Base-by-base conservation (phyloP, 2,888 invertebrate genomes). In the Melanostoma mellinum region DNA sequence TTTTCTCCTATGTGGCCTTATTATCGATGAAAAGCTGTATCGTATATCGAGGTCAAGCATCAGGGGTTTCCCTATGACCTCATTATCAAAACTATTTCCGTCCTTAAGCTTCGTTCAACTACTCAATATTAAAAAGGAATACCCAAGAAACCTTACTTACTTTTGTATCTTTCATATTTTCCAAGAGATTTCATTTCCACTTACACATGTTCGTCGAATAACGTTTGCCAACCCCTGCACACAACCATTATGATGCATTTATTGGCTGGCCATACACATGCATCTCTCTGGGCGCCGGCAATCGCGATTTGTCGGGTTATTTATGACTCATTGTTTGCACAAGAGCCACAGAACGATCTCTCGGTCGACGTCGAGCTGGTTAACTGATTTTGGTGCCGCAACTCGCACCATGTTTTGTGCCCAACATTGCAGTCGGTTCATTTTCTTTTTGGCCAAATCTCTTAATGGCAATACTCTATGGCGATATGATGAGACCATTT, bases 251-350 rank as follows among this genome's bases (percentile, higher is more conserved):
- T 58, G 65, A 58, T 63, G 52, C 84, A 84, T 71, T 84, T 79
- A 84, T 75, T 84, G 65, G 69, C 50, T 38, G 48, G 58, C 10
- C 46, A 60, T 73, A 60, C 65, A 61, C 79, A 79, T 79, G 74
- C 65, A 84, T 79, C 68, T 84, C 84, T 84, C 55, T 84, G 78
- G 84, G 84, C 79, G 84, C 84, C 84, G 79, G 84, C 79, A 75
- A 84, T 84, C 84, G 84, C 84, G 78, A 84, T 84, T 84, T 84
- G 84, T 74, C 60, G 71, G 84, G 84, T 84, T 74, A 84, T 84
- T 84, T 84, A 84, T 84, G 84, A 79, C 78, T 84, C 79, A 84
- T 84, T 84, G 84, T 84, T 84, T 84, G 84, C 74, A 84, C 84
- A 84, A 84, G 84, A 84, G 71, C 74, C 79, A 79, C 84, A 55